phyloP scores from a whole-genome alignment of 2,888 invertebrate species.

The Selenia dentaria region DNA sequence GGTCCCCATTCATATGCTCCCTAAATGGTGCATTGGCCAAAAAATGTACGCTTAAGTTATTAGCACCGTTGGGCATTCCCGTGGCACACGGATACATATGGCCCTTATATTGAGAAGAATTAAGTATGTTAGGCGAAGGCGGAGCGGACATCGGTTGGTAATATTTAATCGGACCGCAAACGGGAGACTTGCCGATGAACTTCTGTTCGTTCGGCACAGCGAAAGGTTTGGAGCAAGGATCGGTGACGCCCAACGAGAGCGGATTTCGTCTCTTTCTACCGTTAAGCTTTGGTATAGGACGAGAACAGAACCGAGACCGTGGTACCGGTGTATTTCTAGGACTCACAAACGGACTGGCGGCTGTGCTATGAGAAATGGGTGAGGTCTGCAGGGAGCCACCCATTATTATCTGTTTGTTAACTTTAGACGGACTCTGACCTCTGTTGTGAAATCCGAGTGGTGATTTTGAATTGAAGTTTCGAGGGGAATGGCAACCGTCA shows the following conservation, averaged over 20 bases:
- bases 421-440: slow-evolving; percentile 67
- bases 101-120: slow-evolving; percentile 73
- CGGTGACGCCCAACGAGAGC: slow-evolving; percentile 59
- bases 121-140: slow-evolving; percentile 86
- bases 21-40: slow-evolving; percentile 70
- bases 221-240: slow-evolving; percentile 64
- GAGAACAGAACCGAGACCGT: slow-evolving; percentile 85
- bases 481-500: slow-evolving; percentile 89
- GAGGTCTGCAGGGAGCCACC: slow-evolving; percentile 75
- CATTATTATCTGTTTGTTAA: slow-evolving; percentile 62
- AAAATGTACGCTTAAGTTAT: slow-evolving; percentile 72
- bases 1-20: slow-evolving; percentile 74
- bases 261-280: slow-evolving; percentile 67
- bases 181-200: slow-evolving; percentile 57
- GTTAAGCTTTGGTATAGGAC: slow-evolving; percentile 74
- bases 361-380: slow-evolving; percentile 86
- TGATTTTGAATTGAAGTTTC: slow-evolving; percentile 74
- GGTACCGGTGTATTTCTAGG: slow-evolving; percentile 91
- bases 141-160: slow-evolving; percentile 87
- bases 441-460: slow-evolving; percentile 68
- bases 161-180: slow-evolving; percentile 64
- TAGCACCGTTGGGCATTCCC: slow-evolving; percentile 65
- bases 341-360: slow-evolving; percentile 92
- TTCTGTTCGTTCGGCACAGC: slow-evolving; percentile 77
- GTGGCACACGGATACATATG: slow-evolving; percentile 76